These are phyloP conservation scores for Sphenopsis melanotis DNA, from an alignment of 2,797 vertebrate species.

Conservation along the genomic window DNA sequence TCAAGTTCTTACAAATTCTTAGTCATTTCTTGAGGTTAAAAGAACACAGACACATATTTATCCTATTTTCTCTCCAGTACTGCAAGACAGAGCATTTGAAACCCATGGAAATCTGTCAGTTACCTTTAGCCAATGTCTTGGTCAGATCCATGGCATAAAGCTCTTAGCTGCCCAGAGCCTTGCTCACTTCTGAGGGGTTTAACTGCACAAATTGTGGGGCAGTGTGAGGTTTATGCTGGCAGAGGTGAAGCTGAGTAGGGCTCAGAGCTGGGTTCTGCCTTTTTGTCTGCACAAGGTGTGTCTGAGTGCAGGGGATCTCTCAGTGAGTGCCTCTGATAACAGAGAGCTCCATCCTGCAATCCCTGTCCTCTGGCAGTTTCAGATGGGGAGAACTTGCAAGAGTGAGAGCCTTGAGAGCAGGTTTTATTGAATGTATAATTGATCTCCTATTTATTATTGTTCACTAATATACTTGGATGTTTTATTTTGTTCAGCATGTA, in stretches of 20 bases:
- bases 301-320: neutral
- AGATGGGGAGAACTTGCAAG: neutral
- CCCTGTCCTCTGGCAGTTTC: neutral
- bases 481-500: slow-evolving; percentile 31
- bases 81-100: neutral
- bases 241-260: neutral
- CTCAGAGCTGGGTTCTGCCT: neutral
- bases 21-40: neutral
- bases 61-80: neutral
- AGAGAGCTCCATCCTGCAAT: neutral
- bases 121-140: neutral
- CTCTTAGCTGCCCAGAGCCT: neutral
- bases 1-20: neutral
- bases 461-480: neutral
- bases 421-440: neutral
- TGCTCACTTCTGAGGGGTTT: neutral
- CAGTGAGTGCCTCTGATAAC: neutral
- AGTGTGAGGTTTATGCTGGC: neutral
- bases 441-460: neutral
- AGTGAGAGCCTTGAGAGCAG: neutral
- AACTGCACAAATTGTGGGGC: neutral
- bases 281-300: neutral
- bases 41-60: neutral
- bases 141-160: neutral
- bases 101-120: neutral